Base-by-base conservation (phyloP, 2,113 vertebrate species). In the Galemys pyrenaicus region DNA sequence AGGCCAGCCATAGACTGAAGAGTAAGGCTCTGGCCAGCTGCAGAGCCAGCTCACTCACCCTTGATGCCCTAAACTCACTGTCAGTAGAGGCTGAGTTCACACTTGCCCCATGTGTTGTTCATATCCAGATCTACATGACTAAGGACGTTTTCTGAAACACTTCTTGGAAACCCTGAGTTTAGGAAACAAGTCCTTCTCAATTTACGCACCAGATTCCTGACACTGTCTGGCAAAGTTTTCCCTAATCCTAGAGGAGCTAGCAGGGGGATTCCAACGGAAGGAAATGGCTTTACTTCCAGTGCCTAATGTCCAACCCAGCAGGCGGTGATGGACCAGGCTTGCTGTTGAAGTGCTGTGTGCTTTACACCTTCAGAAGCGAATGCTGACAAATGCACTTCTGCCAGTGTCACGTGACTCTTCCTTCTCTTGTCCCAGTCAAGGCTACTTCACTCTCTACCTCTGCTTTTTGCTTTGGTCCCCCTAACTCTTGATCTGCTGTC, bases 121-220 rank as follows among this genome's bases (percentile, higher is more conserved):
- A 30, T 41, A 84, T 17, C 28, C 16, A 89, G 46, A 79, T 68
- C 46, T 73, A 11, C 1, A 39, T 12, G 16, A 5, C 17, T 88
- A 51, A 86, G 51, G 84, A 80, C 28, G 71, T 78, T 77, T 49
- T 92, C 70, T 85, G 2, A 82, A 92, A 90, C 78, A 41, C 30
- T 71, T 68, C 44, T 56, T 5, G 15, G 80, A 84, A 82, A 60
- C 3, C 10, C 10, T 13, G 39, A 79, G 81, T 58, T 85, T 56
- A 62, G 51, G 88, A 51, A 28, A 84, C 20, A 92, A 85, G 13
- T 3, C 10, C 19, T 9, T 56, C 24, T 85, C 22, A 2, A 9
- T n/a, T 86, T 28, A 86, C 68, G 83, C 35, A 83, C 35, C 68
- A 77, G 90, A 67, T 46, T 28, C 9, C 32, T 41, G 32, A 44